Evolutionary conservation across 2,113 vertebrate genomes (phyloP).

Genomic region (Tragelaphus scriptus): DNA sequence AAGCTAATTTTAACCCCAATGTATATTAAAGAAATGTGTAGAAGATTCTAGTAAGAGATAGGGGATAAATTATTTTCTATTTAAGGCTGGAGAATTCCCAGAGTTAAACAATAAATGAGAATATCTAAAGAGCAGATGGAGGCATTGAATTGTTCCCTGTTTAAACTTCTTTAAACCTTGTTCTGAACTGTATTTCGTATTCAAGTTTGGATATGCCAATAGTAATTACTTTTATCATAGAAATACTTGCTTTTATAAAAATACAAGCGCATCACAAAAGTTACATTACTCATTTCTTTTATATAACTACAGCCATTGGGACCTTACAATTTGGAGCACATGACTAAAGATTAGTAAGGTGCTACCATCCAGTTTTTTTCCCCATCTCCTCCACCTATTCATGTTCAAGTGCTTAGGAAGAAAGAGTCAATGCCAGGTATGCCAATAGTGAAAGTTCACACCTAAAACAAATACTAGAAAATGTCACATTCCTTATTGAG

Average conservation of each 20-base stretch:
- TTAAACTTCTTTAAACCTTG: constrained; percentile 18
- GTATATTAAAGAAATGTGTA: neutral
- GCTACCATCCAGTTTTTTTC: neutral
- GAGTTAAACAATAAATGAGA: neutral
- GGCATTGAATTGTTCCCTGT: neutral
- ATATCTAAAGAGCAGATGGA: neutral
- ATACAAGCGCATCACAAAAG: neutral
- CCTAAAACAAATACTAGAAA: neutral
- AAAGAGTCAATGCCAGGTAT: neutral
- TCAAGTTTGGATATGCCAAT: neutral
- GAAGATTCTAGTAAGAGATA: neutral
- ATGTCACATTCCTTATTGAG: neutral
- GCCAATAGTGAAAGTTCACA: neutral
- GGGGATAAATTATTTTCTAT: neutral
- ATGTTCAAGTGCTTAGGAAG: neutral
- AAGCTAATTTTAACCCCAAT: neutral
- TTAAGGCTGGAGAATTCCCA: constrained; percentile 1
- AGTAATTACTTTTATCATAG: neutral
- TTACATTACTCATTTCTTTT: neutral
- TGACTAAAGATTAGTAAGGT: neutral
- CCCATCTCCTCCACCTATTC: neutral
- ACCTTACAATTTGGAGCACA: neutral
- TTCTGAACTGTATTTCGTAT: neutral
- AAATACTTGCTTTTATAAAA: neutral
- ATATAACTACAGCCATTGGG: neutral